Base-by-base conservation (phyloP, 2,888 invertebrate genomes). In the Leptopilina myrica region DNA sequence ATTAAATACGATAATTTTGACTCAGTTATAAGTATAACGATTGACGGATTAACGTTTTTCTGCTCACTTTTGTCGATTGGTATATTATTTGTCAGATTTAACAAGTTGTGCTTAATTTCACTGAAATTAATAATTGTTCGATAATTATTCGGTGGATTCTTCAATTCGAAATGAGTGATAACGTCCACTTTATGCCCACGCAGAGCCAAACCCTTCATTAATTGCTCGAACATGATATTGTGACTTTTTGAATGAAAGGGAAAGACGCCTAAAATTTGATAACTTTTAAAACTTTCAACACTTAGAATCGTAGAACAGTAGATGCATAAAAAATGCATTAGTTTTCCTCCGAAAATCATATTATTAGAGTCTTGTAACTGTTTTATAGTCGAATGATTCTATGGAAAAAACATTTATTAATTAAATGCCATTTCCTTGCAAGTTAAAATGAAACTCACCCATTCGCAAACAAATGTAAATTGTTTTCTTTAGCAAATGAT, bases 221-320 rank as follows among this genome's bases (percentile, higher is more conserved):
- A 78, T 0, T 92, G 86, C 59, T 88, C 90, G 78, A 91, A 91
- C 90, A 93, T 92, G 85, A 92, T 92, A 64, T 90, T 92, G 80
- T 93, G 93, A 73, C 93, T 93, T 78, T 88, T 92, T 1, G 91
- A 92, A 33, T 92, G 91, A 78, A 92, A 92, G 0, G 92, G 90
- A 80, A 92, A 93, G 0, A 92, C 86, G 0, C 91, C 92, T 49
- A 93, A 85, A 80, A 93, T 93, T 79, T 90, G 88, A 1, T 92
- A 86, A 62, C 20, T 62, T 62, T 62, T 62, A 43, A 8, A 8
- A 11, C 9, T 49, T 15, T 20, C 5, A 15, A 15, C 33, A 33
- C 33, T 33, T 33, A 33, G 33, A 20, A 62, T 5, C 8, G n/a
- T 7, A 15, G n/a, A 9, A 20, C 8, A 15, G n/a, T 8, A 15